Evolutionary conservation across 2,797 vertebrate genomes (phyloP).

Genomic region (Danio albolineatus): DNA sequence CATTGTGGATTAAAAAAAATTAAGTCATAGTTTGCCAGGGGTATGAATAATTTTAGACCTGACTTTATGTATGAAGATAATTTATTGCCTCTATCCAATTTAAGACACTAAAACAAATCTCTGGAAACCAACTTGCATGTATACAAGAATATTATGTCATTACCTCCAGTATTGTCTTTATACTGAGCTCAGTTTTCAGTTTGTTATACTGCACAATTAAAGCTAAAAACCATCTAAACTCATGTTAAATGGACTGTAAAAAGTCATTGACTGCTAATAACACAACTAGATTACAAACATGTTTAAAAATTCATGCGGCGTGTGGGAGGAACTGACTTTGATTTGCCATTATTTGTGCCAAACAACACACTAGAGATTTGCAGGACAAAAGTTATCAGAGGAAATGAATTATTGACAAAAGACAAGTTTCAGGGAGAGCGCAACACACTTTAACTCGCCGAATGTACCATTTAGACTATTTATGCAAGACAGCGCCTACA

Average conservation of each 20-base stretch:
- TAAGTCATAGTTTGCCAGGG: too few relatives aligned
- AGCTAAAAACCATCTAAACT: constrained; percentile 42
- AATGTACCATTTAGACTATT: not conserved
- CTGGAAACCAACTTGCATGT: not conserved
- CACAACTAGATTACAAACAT: constrained; percentile 50
- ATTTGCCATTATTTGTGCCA: constrained; percentile 42
- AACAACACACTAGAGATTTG: constrained; percentile 37
- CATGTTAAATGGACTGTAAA: constrained; percentile 32
- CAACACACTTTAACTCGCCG: not conserved
- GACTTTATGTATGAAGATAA: not conserved
- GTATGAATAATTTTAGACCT: too few relatives aligned
- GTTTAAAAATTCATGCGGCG: constrained; percentile 56
- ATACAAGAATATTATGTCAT: not conserved
- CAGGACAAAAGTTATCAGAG: constrained; percentile 1
- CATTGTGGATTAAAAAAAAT: too few relatives aligned
- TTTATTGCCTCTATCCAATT: not conserved
- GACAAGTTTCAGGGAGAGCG: not conserved
- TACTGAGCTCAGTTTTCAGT: constrained; percentile 2
- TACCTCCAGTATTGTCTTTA: not conserved
- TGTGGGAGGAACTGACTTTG: constrained; percentile 37
- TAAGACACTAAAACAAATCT: not conserved
- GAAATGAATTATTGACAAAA: constrained; percentile 22
- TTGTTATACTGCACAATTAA: constrained; percentile 36
- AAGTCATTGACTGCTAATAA: constrained; percentile 45
- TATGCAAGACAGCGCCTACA: not conserved